These are phyloP conservation scores for Epiblema foenella DNA, from an alignment of 2,888 invertebrate species.

Conservation along the genomic window DNA sequence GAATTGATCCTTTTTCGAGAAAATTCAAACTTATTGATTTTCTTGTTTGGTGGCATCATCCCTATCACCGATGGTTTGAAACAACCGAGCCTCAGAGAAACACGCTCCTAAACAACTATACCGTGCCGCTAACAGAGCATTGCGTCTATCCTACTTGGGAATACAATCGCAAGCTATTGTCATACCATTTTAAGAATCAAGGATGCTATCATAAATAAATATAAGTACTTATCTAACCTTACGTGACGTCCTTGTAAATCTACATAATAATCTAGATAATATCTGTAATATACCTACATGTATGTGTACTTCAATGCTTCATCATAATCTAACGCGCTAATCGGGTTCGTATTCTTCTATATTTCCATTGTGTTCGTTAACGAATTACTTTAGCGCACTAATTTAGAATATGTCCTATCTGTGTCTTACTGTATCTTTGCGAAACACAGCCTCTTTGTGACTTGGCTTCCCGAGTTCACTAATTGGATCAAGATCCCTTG, in stretches of 20 bases:
- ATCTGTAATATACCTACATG: not conserved
- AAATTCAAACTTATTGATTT: too few relatives aligned
- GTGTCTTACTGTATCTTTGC: constrained; percentile 13
- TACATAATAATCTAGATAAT: not conserved
- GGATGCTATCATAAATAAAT: constrained; percentile 27
- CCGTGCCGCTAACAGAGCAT: not conserved
- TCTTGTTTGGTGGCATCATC: too few relatives aligned
- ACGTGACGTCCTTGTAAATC: not conserved
- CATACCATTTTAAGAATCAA: constrained; percentile 24
- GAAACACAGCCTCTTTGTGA: constrained; percentile 51
- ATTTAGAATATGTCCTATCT: constrained; percentile 16
- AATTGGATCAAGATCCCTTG: constrained; percentile 63
- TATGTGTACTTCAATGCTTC: too few relatives aligned
- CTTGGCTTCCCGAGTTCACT: constrained; percentile 53
- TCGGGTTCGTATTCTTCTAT: too few relatives aligned
- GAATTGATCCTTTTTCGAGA: too few relatives aligned
- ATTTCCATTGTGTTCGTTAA: not conserved
- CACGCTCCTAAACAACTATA: not conserved
- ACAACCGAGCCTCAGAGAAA: not conserved
- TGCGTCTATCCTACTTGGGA: constrained; percentile 23
- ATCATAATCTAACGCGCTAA: too few relatives aligned
- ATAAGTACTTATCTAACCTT: constrained; percentile 6
- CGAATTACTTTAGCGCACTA: too few relatives aligned
- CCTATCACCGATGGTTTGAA: not conserved
- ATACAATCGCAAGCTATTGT: constrained; percentile 29